Base-by-base conservation (phyloP, 1,140 invertebrate species). In the Diachasma alloeum region DNA sequence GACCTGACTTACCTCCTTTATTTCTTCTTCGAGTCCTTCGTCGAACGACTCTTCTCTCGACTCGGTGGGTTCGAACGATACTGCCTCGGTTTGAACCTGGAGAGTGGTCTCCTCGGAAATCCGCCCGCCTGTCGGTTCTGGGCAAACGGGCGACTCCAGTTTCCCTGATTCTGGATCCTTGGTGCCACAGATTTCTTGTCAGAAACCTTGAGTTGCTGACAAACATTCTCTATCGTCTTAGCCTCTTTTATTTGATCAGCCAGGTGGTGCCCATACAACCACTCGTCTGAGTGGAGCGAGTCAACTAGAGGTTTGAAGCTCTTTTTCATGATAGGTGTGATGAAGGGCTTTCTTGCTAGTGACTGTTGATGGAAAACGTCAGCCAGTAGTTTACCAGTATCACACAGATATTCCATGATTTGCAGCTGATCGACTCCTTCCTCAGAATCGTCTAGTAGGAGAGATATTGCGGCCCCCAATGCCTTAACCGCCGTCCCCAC, bases 401-500 rank as follows among this genome's bases (percentile, higher is more conserved):
- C 74, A 59, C 74, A 39, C 26, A 76, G 17, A 53, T 44, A 42
- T 17, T 76, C 68, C 26, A 76, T 39, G 48, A 76, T 39, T 24
- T 56, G 39, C 22, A 70, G 31, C 24, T 53, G 22, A 39, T 70
- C 67, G 4, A 76, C 46, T 13, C 53, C 74, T 9, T 70, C 24
- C 39, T 63, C 31, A 36, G 9, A n/a, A n/a, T n/a, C 13, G 36
- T 46, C 63, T 0, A 74, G 39, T 10, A 82, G 31, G 19, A 79
- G 5, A 15, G 79, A 76, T 0, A 82, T 53, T 11, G 76, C 77
- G 0, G 77, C 66, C 4, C 56, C 63, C 11, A 80, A 39, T 11
- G 76, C 19, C 9, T 39, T 17, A n/a, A 78, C 66, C 0, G 76
- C 76, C 26, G 80, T 59, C 2, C 77, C 81, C 0, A 78, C 46